Percentiles rank a stretch among this genome's conserved stretches.
phyloP scores from a whole-genome alignment of 2,888 invertebrate species.

The Cryptophagus acutangulus region DNA sequence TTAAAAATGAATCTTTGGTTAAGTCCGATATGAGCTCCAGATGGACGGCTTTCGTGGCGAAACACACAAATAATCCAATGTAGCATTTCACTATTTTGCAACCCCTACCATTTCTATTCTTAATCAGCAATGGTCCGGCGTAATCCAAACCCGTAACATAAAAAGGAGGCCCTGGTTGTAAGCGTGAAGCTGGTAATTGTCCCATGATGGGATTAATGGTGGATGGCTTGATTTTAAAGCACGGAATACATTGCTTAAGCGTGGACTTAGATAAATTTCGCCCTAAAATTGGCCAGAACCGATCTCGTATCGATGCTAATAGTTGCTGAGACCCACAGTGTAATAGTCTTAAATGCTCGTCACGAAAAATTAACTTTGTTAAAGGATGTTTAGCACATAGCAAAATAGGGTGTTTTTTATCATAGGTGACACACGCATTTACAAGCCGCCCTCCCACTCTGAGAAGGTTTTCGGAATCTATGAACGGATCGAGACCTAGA shows the following conservation, averaged over 20 bases:
- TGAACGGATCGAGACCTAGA: slow-evolving; percentile 10
- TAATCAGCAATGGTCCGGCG: slow-evolving; percentile 22
- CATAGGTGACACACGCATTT: neutral
- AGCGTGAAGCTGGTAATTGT: slow-evolving; percentile 8
- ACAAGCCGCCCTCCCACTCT: slow-evolving; percentile 12
- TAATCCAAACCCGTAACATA: slow-evolving; percentile 21
- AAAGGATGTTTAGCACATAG: slow-evolving; percentile 4
- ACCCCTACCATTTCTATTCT: slow-evolving; percentile 15
- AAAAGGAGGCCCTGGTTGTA: slow-evolving; percentile 14
- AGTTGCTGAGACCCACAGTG: slow-evolving; percentile 7
- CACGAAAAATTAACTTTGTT: slow-evolving; percentile 6
- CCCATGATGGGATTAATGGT: slow-evolving; percentile 9
- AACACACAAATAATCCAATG: slow-evolving; percentile 18
- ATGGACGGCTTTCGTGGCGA: slow-evolving; percentile 18
- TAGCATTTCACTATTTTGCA: slow-evolving; percentile 13
- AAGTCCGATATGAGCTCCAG: slow-evolving; percentile 17
- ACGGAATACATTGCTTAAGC: slow-evolving; percentile 4
- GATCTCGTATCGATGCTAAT: slow-evolving; percentile 7
- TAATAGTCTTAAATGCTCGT: slow-evolving; percentile 5
- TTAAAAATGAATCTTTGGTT: slow-evolving; percentile 2
- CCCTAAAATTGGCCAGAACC: slow-evolving; percentile 8
- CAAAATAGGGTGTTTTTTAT: slow-evolving; percentile 9
- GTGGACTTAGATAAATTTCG: slow-evolving; percentile 6
- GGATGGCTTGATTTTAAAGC: slow-evolving; percentile 9
- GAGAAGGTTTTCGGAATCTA: slow-evolving; percentile 8